Percentiles rank a stretch among this genome's conserved stretches.
Evolutionary conservation across 1,140 invertebrate species (phyloP).

Genomic region (Papilio aristodemus): DNA sequence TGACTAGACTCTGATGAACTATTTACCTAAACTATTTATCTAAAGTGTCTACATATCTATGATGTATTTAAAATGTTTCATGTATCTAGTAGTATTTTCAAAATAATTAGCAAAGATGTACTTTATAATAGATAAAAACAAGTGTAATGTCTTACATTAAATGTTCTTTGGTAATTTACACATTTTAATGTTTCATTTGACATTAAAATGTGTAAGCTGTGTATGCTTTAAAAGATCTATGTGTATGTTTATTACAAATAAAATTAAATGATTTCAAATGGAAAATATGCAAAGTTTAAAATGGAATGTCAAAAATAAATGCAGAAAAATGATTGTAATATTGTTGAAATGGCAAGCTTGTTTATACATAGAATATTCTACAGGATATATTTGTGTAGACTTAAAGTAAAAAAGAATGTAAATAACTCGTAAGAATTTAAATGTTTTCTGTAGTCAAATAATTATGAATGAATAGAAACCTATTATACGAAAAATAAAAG

Average conservation of each 20-base stretch:
- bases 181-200: neutral
- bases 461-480: neutral
- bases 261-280: neutral
- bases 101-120: conserved; percentile 12
- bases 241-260: neutral
- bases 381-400: neutral
- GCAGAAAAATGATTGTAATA: neutral
- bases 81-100: conserved; percentile 28
- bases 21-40: conserved; percentile 44
- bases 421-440: conserved; percentile 1
- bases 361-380: neutral
- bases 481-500: neutral
- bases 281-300: neutral
- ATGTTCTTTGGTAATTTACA: neutral
- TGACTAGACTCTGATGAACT: conserved; percentile 46
- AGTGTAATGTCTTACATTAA: conserved; percentile 3
- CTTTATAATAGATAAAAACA: neutral
- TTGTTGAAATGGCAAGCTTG: neutral
- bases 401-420: neutral
- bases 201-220: neutral
- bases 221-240: neutral
- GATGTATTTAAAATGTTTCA: conserved; percentile 1
- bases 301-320: neutral
- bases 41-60: conserved; percentile 48
- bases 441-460: conserved; percentile 4